Evolutionary conservation across 1,140 invertebrate species (phyloP), one percentile per base, ranked within the genome.

Genomic region (Chymomyza costata): DNA sequence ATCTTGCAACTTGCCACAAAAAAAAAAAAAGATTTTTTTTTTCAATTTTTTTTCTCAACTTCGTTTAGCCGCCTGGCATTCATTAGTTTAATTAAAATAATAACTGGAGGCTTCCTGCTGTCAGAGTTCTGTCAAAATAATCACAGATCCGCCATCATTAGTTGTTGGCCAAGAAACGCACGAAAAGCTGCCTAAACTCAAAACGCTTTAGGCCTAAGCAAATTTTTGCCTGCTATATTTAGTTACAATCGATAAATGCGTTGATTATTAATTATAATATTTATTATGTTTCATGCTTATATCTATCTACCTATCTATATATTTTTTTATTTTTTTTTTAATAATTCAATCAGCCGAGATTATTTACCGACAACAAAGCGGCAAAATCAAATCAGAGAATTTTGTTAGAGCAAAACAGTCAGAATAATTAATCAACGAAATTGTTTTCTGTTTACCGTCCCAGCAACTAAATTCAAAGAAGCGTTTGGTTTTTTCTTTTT

Each of bases 1-100:
- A 3, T 25, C 21, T 25, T n/a, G n/a, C n/a, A n/a, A n/a, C n/a
- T n/a, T n/a, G n/a, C n/a, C n/a, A n/a, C n/a, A n/a, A n/a, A n/a
- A n/a, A n/a, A 5, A 51, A 45, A 52, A 31, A 57, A 15, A 38
- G 6, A 50, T 30, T 37, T 25, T 15, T 3, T n/a, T 17, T 49
- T 18, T 11, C 8, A 14, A 17, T 14, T 40, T 13, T 30, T 47
- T 52, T 25, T 13, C 15, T 13, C 3, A 18, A 11, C 13, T 17
- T 6, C 2, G 19, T 11, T 16, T 17, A 31, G 14, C 15, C 32
- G 18, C 13, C 8, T 40, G 28, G 14, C 52, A 52, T 69, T 70
- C 71, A 76, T 76, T 78, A 70, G 71, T 52, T 78, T 78, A 76
- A 76, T 78, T 76, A 76, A 78, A 76, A 66, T 64, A 65, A 76